Conservation (phyloP, 1,140 invertebrate species). For the Myzus persicae region DNA sequence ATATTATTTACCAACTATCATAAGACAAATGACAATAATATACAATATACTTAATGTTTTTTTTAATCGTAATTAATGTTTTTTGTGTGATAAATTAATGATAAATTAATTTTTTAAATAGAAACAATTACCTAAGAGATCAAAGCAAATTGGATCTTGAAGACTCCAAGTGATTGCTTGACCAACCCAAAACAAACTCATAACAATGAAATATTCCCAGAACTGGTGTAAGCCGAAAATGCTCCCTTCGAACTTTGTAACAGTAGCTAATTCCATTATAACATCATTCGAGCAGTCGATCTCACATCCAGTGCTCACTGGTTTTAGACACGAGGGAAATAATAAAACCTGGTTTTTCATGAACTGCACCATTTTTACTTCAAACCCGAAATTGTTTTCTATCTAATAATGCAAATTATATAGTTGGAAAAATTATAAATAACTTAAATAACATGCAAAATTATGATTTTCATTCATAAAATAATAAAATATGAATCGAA, state of each 20-base stretch:
- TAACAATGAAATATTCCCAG: constrained; percentile 74
- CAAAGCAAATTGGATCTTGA: constrained; percentile 83
- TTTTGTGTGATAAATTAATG: background rate
- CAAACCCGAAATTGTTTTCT: background rate
- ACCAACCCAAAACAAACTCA: constrained; percentile 79
- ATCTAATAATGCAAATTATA: background rate
- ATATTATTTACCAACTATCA: background rate
- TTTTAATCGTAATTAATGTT: background rate
- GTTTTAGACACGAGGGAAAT: background rate
- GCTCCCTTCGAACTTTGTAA: background rate
- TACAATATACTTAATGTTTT: background rate
- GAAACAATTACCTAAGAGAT: constrained; percentile 72
- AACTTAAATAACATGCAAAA: background rate
- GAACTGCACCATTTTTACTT: background rate
- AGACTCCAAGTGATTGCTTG: constrained; percentile 85
- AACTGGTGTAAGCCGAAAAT: constrained; percentile 68
- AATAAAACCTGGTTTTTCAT: background rate
- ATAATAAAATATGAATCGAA: background rate
- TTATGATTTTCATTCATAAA: background rate
- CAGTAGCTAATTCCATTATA: background rate
- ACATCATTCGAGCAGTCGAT: constrained; percentile 18
- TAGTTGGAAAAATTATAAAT: background rate
- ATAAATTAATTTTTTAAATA: background rate
- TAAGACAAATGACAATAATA: background rate
- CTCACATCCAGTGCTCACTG: background rate